Conservation (phyloP, 2,797 vertebrate genomes). For the Octomys mimax region DNA sequence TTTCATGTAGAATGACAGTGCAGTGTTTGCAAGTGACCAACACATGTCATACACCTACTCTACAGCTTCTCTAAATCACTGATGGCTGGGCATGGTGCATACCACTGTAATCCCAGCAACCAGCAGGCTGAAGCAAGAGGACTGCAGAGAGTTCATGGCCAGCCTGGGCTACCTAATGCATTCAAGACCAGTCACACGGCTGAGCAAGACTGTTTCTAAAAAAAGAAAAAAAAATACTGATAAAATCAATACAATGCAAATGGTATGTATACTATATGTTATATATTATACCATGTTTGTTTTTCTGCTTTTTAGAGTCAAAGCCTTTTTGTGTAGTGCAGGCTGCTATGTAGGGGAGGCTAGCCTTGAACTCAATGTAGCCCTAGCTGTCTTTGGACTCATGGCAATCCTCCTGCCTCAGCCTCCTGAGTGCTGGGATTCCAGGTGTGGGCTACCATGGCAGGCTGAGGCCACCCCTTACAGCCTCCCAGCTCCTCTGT, state of each 20-base stretch:
- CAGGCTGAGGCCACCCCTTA: neutral
- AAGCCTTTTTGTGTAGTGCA: neutral
- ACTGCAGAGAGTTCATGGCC: no score
- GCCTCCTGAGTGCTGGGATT: neutral
- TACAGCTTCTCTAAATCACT: neutral
- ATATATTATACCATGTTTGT: neutral
- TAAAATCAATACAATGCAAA: neutral
- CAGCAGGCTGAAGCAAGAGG: no score
- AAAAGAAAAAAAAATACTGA: neutral
- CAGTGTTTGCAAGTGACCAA: no score
- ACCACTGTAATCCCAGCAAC: neutral
- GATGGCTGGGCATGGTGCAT: neutral
- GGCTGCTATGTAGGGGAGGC: neutral
- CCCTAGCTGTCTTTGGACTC: neutral
- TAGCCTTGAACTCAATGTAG: neutral
- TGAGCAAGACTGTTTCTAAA: neutral
- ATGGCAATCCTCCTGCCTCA: no score
- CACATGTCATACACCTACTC: neutral
- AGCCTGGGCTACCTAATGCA: neutral
- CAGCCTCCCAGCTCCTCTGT: neutral
- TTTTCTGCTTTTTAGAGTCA: neutral
- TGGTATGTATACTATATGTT: neutral
- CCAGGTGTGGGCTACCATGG: neutral
- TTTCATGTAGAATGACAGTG: neutral
- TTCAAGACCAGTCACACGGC: neutral